Base-by-base conservation (phyloP, 1,140 invertebrate species). In the Phthorimaea operculella region DNA sequence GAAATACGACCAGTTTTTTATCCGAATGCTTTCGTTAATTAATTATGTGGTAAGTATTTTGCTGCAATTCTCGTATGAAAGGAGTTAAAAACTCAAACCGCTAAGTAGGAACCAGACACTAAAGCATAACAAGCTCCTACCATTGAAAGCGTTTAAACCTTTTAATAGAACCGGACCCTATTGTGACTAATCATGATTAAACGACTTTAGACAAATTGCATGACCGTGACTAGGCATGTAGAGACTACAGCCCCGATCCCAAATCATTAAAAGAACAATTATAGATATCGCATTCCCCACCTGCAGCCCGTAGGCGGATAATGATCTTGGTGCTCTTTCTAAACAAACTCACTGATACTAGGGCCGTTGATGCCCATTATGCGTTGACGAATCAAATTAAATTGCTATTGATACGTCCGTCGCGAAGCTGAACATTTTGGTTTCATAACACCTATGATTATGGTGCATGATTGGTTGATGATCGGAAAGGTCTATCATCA, bases 131-230 rank as follows among this genome's bases (percentile, higher is more conserved):
- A 65, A 68, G 69, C 62, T 74, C 63, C 68, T 74, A 66, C 69
- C 62, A 71, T 79, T 79, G 71, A 74, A 76, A 68, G 62, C 59
- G 61, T 68, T 70, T 70, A 68, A 77, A 76, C 66, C 71, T 66
- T 77, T 77, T 78, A 79, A 82, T 82, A 76, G 76, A 73, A 76
- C 70, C 72, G 74, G 74, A 64, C 65, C 70, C 74, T 72, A 81
- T 84, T 84, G 81, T 82, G 79, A 80, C 79, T 81, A 82, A 84
- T 84, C 81, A 84, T 79, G 81, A 84, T 84, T 77, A 82, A 84
- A 84, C 76, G 81, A 79, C 74, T 82, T 77, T 76, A 82, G 78
- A 84, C 79, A 84, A 84, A 84, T 82, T 84, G 81, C 81, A 76
- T 78, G 79, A 59, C 70, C 77, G 67, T 82, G 81, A 82, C 81